Evolutionary conservation across 1,140 invertebrate genomes (phyloP), one percentile per base, ranked within the genome.

Genomic region (Caerostris extrusa): DNA sequence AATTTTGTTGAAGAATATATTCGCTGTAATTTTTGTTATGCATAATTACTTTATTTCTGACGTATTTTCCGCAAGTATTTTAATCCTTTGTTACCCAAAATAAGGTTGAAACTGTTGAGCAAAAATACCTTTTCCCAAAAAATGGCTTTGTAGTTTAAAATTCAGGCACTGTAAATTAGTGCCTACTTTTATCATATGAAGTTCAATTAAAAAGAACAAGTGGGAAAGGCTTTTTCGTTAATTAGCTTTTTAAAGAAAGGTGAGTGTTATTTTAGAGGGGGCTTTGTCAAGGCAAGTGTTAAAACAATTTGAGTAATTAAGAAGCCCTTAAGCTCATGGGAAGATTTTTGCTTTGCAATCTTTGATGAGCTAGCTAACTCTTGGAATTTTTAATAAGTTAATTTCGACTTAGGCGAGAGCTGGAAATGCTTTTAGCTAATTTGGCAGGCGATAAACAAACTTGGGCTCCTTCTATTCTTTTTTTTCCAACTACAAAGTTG

Each of bases 291-390:
- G 64, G 64, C 55, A 55, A 56, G 64, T 90, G 88, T 77, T 90
- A 90, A 90, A 69, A 90, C 69, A 90, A 90, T 90, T 90, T 90
- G 8, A 60, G 83, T 60, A 85, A 85, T 85, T 85, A 85, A 85
- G 83, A 60, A 85, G 56, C 57, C 56, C 57, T 85, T 85, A 85
- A 85, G 83, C 83, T 19, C 19, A 77, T 12, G 14, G 58, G 57
- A 67, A 58, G 83, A 85, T 85, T 85, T 57, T 57, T 85, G 55
- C 57, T 85, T 56, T 77, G 71, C 71, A 77, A 77, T 34, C 71
- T 77, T 77, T 77, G 71, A 77, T 77, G 71, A 77, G 71, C 34
- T 5, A 77, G 34, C 71, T 34, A 34, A 57, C 82, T 83, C 55
- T 34, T 83, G 53, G 82, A 83, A 57, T 83, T 83, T 83, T 83